These are phyloP conservation scores for Horisme vitalbata DNA, from an alignment of 2,888 invertebrate species.

Conservation along the genomic window DNA sequence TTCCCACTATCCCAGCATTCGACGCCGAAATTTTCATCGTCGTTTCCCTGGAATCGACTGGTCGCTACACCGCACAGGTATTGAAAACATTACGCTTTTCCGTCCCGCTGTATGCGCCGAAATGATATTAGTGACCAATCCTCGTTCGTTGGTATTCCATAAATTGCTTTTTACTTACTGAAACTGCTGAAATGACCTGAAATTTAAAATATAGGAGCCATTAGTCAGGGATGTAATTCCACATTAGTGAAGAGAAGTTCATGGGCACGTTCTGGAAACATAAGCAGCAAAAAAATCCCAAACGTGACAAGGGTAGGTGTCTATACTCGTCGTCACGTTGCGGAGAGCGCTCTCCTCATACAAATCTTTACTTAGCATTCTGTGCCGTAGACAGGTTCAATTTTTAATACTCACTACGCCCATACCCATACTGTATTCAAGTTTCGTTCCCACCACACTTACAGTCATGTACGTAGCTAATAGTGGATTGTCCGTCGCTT, in stretches of 20 bases:
- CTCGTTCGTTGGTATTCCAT: no score
- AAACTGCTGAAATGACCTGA: conserved; percentile 30
- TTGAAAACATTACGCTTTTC: conserved; percentile 63
- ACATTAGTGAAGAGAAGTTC: conserved; percentile 53
- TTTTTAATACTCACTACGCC: conserved; percentile 69
- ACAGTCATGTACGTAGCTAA: conserved; percentile 71
- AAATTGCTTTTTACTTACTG: conserved; percentile 43
- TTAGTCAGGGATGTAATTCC: no score
- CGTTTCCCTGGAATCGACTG: conserved; percentile 47
- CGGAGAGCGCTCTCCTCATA: conserved; percentile 59
- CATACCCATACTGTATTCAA: conserved; percentile 71
- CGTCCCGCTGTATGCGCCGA: conserved; percentile 60
- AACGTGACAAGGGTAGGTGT: conserved; percentile 56
- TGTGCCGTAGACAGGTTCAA: conserved; percentile 67
- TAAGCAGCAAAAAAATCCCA: conserved; percentile 57
- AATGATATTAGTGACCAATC: conserved; percentile 61
- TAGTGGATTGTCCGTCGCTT: conserved; percentile 53
- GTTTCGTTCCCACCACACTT: conserved; percentile 71
- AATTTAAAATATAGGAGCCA: neutral
- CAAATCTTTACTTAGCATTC: conserved; percentile 77
- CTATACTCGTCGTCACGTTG: conserved; percentile 58
- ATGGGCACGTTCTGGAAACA: conserved; percentile 53
- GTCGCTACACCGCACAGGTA: conserved; percentile 49
- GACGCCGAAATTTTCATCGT: conserved; percentile 43
- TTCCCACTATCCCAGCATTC: conserved; percentile 59